Percentiles rank a stretch among this genome's conserved stretches.
Evolutionary conservation across 2,797 vertebrate species (phyloP).

Genomic region (Numenius phaeopus): DNA sequence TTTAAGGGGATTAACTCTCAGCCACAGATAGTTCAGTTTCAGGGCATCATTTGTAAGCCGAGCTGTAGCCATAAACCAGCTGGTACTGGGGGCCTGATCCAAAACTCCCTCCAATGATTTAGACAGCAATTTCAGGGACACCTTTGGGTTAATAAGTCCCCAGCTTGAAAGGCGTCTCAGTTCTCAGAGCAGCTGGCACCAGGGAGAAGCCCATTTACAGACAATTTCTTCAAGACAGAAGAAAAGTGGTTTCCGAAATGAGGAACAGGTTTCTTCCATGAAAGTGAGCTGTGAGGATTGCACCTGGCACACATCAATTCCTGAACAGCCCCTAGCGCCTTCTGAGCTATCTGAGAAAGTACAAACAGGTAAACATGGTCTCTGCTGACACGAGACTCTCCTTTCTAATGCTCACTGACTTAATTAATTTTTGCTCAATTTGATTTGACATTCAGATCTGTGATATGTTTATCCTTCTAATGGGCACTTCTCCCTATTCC

Average conservation of each 20-base stretch:
- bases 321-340: neutral
- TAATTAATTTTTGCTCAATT: slow-evolving; percentile 67
- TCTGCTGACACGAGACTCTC: slow-evolving; percentile 40
- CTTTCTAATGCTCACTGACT: neutral
- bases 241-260: slow-evolving; percentile 32
- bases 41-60: slow-evolving; percentile 21
- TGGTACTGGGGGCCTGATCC: slow-evolving; percentile 8
- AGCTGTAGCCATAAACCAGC: slow-evolving; percentile 37
- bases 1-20: slow-evolving; percentile 64
- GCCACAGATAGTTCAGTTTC: slow-evolving; percentile 49
- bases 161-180: slow-evolving; percentile 6
- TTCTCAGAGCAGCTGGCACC: slow-evolving; percentile 29
- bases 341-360: neutral
- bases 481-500: slow-evolving; percentile 45
- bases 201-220: slow-evolving; percentile 43
- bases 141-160: slow-evolving; percentile 24
- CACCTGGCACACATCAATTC: neutral
- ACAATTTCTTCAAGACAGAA: slow-evolving; percentile 42
- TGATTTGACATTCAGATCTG: slow-evolving; percentile 63
- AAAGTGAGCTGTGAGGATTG: slow-evolving; percentile 2
- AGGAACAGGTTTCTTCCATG: neutral
- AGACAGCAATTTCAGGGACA: slow-evolving; percentile 40
- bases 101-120: slow-evolving; percentile 10
- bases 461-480: slow-evolving; percentile 63
- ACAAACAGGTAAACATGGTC: slow-evolving; percentile 1